Base-by-base conservation (phyloP, 2,113 vertebrate genomes). In the Mustela lutreola region DNA sequence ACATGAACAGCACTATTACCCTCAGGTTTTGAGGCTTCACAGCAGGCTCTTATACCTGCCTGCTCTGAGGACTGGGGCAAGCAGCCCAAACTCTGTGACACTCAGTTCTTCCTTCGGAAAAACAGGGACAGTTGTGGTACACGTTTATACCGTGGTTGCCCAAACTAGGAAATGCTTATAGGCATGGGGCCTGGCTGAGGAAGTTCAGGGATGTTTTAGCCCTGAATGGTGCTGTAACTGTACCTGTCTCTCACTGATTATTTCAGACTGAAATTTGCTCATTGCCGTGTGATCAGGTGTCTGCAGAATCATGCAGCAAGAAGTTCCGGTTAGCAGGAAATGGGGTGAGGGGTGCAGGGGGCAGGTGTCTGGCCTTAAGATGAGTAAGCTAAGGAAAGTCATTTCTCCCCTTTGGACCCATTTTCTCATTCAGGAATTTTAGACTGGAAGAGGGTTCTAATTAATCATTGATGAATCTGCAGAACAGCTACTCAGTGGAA, bases 201-300 rank as follows among this genome's bases (percentile, higher is more conserved):
- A 75, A 62, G 9, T 31, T 78, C 11, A 58, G 67, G 53, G 62
- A 39, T 1, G 2, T 53, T 71, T 83, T 42, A 62, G 48, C 21
- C 14, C 9, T 36, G 67, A 36, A 18, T 22, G 18, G 28, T 28
- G 33, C 4, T 39, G 4, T 79, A 63, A 22, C 36, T 62, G 70
- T 31, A 58, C 26, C 60, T 73, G 11, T 48, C 76, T 73, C 90
- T 75, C 81, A 36, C 24, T 15, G 2, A 53, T 31, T 92, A 31
- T 91, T 95, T 91, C 76, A 42, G 26, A 93, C 2, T 62, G n/a
- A 73, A 78, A 73, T 84, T 16, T 87, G 16, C 86, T 94, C 56
- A 36, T 2, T 26, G 60, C 11, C 26, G 12, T n/a, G 18, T 92
- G 28, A 82, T 22, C 8, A 36, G 63, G 53, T 36, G 1, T 42